Conservation (phyloP, 2,797 vertebrate species). For the Eulemur rubriventer region DNA sequence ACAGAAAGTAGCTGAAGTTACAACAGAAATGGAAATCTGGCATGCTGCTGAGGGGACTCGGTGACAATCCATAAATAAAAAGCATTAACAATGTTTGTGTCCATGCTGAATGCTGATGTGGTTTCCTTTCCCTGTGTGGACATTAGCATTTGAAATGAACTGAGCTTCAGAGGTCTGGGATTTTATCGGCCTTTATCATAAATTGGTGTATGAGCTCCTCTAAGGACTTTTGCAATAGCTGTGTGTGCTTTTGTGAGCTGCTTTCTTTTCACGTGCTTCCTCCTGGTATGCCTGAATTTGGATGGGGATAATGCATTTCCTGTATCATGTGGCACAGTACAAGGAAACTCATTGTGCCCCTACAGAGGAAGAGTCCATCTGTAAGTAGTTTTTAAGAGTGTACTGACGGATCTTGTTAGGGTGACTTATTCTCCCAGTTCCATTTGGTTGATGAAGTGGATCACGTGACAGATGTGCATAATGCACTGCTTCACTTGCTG, state of each 20-base stretch:
- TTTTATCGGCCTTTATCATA: constrained; percentile 62
- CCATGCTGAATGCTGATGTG: constrained; percentile 47
- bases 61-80: constrained; percentile 53
- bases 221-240: constrained; percentile 81
- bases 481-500: constrained; percentile 85
- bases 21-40: background rate
- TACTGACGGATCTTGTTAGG: constrained; percentile 84
- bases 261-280: constrained; percentile 80
- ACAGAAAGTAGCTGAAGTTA: constrained; percentile 41
- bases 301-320: constrained; percentile 86
- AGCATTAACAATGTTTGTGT: constrained; percentile 43
- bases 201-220: constrained; percentile 75
- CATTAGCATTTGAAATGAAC: constrained; percentile 74
- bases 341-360: constrained; percentile 85
- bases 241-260: constrained; percentile 82
- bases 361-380: constrained; percentile 82
- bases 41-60: constrained; percentile 31
- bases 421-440: constrained; percentile 83
- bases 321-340: constrained; percentile 80
- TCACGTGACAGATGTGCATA: constrained; percentile 84
- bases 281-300: constrained; percentile 79
- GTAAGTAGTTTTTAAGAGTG: constrained; percentile 83
- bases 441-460: constrained; percentile 84
- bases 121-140: constrained; percentile 61
- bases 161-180: constrained; percentile 55